Base-by-base conservation (phyloP, 2,888 invertebrate species). In the Arge pagana region DNA sequence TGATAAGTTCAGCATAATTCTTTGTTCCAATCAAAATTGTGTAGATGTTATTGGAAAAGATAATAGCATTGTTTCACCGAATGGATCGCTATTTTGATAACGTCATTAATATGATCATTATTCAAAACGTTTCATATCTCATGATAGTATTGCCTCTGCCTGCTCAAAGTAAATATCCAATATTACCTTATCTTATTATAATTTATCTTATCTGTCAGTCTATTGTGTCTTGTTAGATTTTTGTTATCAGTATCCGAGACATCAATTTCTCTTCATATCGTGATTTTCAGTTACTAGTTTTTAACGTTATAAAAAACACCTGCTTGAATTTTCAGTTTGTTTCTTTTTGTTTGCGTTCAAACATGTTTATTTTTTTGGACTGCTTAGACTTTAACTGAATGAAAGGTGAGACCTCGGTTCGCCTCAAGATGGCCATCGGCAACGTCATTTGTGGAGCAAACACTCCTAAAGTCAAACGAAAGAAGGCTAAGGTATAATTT, bases 401-500 rank as follows among this genome's bases (percentile, higher is more conserved):
- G 52, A 52, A 48, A 56, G 45, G 50, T 53, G 57, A 50, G 21
- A 52, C 49, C 56, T 52, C 55, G 50, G 55, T 53, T 49, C 23
- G 28, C 56, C 54, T 50, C 64, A 66, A 66, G 60, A 76, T 76
- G 76, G 71, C 76, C 58, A 74, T 76, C 57, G 73, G 71, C 59
- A 75, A 61, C 62, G 63, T 76, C 59, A 73, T 76, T 57, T 76
- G 76, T 54, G 76, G 76, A 62, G 72, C 70, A 56, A 70, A 65
- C 54, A 67, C 69, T 65, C 72, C 72, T 45, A 75, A 68, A 67
- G 60, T 65, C 58, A 76, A 75, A 62, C 63, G 70, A 68, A 76
- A 74, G 56, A 76, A 73, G 55, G 54, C 62, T 54, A 76, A 76
- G 76, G 76, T 76, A 76, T 60, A 57, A 55, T 57, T 50, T 53